Conservation (phyloP, 2,797 vertebrate species). For the Gymnodraco acuticeps region DNA sequence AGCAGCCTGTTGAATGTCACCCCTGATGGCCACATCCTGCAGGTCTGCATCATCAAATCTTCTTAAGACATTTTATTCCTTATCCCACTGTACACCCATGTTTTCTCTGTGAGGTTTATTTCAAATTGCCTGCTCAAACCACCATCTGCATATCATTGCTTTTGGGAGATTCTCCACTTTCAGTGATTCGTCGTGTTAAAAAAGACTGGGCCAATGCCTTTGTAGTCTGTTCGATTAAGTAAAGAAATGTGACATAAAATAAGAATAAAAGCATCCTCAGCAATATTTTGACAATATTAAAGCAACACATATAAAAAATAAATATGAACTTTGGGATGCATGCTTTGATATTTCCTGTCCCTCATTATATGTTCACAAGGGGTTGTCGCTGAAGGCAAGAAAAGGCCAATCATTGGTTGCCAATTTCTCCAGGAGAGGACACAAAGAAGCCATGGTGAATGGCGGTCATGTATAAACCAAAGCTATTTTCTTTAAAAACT, state of each 20-base stretch:
- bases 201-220: not conserved
- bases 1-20: conserved; percentile 77
- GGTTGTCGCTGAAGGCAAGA: too few species aligned
- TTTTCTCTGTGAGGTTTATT: conserved; percentile 14
- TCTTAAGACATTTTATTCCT: conserved; percentile 18
- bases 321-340: too few species aligned
- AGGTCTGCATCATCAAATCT: conserved; percentile 66
- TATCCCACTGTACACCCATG: conserved; percentile 26
- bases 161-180: conserved; percentile 28
- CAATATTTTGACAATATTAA: not conserved
- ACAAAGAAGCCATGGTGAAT: not conserved
- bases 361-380: too few species aligned
- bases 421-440: not conserved
- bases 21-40: conserved; percentile 82
- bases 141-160: conserved; percentile 11
- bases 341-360: too few species aligned
- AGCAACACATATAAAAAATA: not conserved
- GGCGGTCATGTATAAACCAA: conserved; percentile 3
- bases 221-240: not conserved
- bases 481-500: not conserved
- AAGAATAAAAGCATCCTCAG: too few species aligned
- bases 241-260: too few species aligned
- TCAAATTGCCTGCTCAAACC: conserved; percentile 19
- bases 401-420: too few species aligned
- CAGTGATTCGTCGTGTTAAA: conserved; percentile 10